These are phyloP conservation scores for Dolichotis patagonum DNA, from an alignment of 2,113 vertebrate species.

Conservation along the genomic window DNA sequence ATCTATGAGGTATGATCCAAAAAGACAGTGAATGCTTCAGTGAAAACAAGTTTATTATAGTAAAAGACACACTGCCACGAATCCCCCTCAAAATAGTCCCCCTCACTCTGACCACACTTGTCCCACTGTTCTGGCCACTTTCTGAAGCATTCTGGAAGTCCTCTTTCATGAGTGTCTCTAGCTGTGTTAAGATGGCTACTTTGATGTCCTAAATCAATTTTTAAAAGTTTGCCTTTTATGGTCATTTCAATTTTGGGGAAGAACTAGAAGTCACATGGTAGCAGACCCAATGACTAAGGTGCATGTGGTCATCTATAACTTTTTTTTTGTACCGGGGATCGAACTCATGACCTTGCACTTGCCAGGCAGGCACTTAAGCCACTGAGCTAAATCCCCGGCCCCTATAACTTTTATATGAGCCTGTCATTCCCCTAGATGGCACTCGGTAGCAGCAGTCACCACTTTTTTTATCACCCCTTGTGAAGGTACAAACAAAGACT, in stretches of 20 bases:
- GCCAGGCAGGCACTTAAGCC: no score
- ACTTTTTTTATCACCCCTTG: not conserved
- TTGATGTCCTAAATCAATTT: not conserved
- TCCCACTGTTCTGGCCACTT: not conserved
- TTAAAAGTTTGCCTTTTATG: not conserved
- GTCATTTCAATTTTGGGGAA: not conserved
- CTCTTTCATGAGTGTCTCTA: not conserved
- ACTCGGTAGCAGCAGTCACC: not conserved
- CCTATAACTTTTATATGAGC: not conserved
- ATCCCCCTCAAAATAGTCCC: not conserved
- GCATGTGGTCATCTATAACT: not conserved
- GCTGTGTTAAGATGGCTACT: not conserved
- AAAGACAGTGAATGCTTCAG: not conserved
- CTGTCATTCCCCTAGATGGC: not conserved
- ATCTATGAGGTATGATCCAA: not conserved
- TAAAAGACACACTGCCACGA: not conserved
- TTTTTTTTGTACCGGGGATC: no score
- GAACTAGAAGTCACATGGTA: not conserved
- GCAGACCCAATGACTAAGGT: not conserved
- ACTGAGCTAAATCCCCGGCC: no score
- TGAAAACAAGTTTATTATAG: not conserved
- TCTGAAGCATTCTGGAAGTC: not conserved
- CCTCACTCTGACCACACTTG: not conserved
- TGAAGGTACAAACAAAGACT: not conserved
- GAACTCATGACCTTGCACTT: no score